phyloP scores from a whole-genome alignment of 1,140 invertebrate species.

The Bradysia coprophila region DNA sequence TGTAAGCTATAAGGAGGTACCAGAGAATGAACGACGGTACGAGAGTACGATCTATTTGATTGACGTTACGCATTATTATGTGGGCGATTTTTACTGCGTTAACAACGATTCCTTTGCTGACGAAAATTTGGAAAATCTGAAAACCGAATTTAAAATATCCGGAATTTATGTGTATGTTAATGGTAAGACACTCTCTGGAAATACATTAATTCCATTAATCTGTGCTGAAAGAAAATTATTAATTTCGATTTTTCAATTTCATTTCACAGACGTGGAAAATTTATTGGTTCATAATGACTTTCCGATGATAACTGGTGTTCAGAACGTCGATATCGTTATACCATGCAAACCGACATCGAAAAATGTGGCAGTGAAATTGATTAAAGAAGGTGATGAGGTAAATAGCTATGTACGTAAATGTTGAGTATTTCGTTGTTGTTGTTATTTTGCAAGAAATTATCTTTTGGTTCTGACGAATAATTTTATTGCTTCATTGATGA shows the following conservation, averaged over 20 bases:
- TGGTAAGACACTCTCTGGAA: conserved; percentile 27
- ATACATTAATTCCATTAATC: background rate
- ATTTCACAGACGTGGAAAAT: conserved; percentile 27
- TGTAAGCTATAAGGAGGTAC: too few relatives aligned
- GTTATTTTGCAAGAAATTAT: background rate
- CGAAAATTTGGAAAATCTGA: conserved; percentile 18
- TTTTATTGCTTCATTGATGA: too few relatives aligned
- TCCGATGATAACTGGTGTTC: conserved; percentile 20
- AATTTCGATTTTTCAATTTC: background rate
- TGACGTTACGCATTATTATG: conserved; percentile 25
- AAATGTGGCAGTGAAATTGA: conserved; percentile 33
- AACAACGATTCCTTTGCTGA: conserved; percentile 19
- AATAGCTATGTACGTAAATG: background rate
- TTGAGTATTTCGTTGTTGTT: background rate
- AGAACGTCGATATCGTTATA: conserved; percentile 28
- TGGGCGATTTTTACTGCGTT: conserved; percentile 39
- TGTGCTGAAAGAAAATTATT: background rate
- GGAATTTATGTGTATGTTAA: conserved; percentile 44
- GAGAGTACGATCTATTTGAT: conserved; percentile 22
- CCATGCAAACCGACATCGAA: conserved; percentile 50
- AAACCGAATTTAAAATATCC: conserved; percentile 24
- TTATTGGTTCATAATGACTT: conserved; percentile 27
- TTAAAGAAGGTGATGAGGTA: conserved; percentile 20
- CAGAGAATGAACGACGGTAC: conserved; percentile 20
- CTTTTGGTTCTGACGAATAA: too few relatives aligned